These are phyloP conservation scores for Hyposoter didymator DNA, from an alignment of 2,888 invertebrate genomes.

Conservation along the genomic window DNA sequence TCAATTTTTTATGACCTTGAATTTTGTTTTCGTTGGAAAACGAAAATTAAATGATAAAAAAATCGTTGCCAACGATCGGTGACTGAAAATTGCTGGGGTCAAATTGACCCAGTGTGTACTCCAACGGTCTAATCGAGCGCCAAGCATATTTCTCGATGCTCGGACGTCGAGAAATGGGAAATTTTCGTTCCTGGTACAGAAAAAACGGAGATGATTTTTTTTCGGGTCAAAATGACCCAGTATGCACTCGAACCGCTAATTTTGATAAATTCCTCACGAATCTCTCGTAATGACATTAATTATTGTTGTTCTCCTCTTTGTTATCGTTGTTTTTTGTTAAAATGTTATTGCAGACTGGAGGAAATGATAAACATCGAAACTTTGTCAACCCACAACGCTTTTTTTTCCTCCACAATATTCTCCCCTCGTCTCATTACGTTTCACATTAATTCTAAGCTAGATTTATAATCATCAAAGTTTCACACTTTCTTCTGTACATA, in stretches of 20 bases:
- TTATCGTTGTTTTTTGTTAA: conserved; percentile 10
- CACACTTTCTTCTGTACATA: conserved; percentile 71
- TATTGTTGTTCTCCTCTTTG: not conserved
- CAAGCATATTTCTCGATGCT: no score
- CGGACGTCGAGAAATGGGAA: no score
- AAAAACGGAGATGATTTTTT: no score
- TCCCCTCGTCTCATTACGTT: not conserved
- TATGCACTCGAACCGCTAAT: not conserved
- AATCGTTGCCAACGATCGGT: no score
- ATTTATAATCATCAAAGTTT: conserved; percentile 37
- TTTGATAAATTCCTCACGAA: not conserved
- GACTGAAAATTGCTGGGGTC: no score
- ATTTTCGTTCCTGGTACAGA: no score
- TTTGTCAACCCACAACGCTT: not conserved
- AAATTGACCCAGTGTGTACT: no score
- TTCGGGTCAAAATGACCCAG: no score
- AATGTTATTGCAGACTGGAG: not conserved
- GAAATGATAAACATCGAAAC: not conserved
- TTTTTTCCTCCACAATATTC: not conserved
- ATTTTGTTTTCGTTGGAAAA: no score
- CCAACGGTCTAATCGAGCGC: no score
- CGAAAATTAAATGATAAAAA: no score
- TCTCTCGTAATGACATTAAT: not conserved
- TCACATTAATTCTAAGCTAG: conserved; percentile 29
- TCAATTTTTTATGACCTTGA: no score